Base-by-base conservation (phyloP, 2,888 invertebrate species). In the Pseudococcus viburni region DNA sequence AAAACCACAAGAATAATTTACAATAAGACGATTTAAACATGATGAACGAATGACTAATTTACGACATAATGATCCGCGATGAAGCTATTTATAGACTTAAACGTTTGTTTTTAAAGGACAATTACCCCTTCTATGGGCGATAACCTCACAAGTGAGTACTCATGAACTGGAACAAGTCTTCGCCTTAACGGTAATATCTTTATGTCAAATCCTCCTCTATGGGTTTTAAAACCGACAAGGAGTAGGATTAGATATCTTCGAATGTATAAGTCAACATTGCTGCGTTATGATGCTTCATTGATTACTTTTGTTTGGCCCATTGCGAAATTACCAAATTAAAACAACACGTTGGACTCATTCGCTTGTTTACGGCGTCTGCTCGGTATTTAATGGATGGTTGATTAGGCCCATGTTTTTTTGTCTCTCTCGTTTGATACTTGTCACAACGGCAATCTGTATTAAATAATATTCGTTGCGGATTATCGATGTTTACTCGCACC, bases 381-480 rank as follows among this genome's bases (percentile, higher is more conserved):
- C 68, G 68, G 59, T 68, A 86, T 68, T 68, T 64, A 86, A 86
- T 68, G 86, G 86, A 86, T 86, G 86, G 33, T 86, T 86, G 86
- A 68, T 83, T 83, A 83, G 80, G 80, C 46, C 46, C 80, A 83
- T 46, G 46, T 46, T 83, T 83, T 80, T 83, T 42, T 77, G 26
- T 42, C 42, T 33, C 33, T 80, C 42, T 55, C 59, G 73, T 86
- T 22, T 3, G 42, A 42, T 42, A 42, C 3, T 42, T 42, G 3
- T 42, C 42, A 42, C 42, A 42, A 42, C 42, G 8, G 42, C 68
- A 73, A 86, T 46, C 46, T 85, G 85, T 86, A 68, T 86, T 86
- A 86, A 86, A 86, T 86, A 86, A 86, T 86, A 86, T 86, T 86
- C 86, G 86, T 86, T 39, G 86, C 86, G 86, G 86, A 86, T 86